Evolutionary conservation across 2,113 vertebrate genomes (phyloP).

Genomic region (Struthio camelus): DNA sequence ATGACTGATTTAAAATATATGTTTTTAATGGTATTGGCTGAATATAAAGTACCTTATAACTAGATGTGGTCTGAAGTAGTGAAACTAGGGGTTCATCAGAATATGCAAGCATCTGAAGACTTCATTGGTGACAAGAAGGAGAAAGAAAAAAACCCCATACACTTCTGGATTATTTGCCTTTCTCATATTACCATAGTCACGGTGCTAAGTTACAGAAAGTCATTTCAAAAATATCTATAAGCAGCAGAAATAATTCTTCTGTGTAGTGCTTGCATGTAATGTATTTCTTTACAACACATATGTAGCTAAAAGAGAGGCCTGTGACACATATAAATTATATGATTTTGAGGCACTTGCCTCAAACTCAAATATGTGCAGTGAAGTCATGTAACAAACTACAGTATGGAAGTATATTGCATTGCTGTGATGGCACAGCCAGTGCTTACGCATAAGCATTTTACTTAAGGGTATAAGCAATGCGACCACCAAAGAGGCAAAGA

Average conservation of each 20-base stretch:
- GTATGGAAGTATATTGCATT: neutral
- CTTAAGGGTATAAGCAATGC: fast-evolving
- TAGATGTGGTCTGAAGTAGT: constrained; percentile 51
- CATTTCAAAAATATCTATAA: neutral
- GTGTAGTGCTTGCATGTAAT: neutral
- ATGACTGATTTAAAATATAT: constrained; percentile 74
- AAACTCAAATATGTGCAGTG: neutral
- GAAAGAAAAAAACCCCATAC: neutral
- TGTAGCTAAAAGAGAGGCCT: neutral
- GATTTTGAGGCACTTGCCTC: too few relatives aligned
- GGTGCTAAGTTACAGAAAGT: neutral
- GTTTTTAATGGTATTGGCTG: constrained; percentile 59
- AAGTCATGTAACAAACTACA: neutral
- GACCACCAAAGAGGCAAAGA: neutral
- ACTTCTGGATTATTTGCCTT: neutral
- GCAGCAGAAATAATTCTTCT: neutral
- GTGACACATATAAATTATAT: neutral
- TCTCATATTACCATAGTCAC: neutral
- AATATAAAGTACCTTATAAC: constrained; percentile 69
- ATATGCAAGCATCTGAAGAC: neutral
- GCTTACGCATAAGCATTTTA: too few relatives aligned
- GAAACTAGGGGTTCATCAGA: neutral
- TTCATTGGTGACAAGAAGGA: neutral
- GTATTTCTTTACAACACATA: neutral
- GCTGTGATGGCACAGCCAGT: neutral